Evolutionary conservation across 2,113 vertebrate species (phyloP).

Genomic region (Oenanthe oenanthe): DNA sequence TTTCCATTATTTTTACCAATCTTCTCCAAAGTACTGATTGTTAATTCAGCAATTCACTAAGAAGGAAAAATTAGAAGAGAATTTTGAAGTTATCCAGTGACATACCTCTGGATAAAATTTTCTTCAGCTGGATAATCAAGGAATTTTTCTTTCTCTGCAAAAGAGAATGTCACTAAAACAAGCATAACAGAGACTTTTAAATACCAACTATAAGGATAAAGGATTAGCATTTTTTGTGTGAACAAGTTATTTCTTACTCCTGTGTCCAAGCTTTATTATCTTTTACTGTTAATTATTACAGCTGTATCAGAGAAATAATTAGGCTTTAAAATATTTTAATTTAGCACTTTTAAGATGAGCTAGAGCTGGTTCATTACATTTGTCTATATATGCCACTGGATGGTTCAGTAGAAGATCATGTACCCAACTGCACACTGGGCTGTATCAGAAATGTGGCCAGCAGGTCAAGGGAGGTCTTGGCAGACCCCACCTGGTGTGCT

Average conservation of each 20-base stretch:
- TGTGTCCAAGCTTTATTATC: not conserved
- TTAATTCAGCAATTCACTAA: not conserved
- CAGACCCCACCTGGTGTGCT: not conserved
- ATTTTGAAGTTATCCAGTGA: not conserved
- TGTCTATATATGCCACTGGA: not conserved
- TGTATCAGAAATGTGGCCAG: not conserved
- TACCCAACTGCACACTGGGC: not conserved
- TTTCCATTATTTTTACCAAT: not conserved
- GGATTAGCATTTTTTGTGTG: not conserved
- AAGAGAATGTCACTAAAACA: not conserved
- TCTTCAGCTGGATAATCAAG: not conserved
- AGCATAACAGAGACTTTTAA: not conserved
- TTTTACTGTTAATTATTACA: not conserved
- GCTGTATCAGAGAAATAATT: not conserved
- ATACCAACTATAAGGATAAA: not conserved
- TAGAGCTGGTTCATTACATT: not conserved
- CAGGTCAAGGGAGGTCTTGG: not conserved
- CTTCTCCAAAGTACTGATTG: not conserved
- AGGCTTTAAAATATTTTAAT: not conserved
- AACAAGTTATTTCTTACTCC: not conserved
- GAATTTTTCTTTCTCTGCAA: slow-evolving; percentile 57
- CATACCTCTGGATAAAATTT: slow-evolving; percentile 13
- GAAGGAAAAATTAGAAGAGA: not conserved
- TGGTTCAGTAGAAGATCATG: not conserved
- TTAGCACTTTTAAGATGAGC: not conserved